These are phyloP conservation scores for Chaetogeoica ovagalla DNA, from an alignment of 2,888 invertebrate species.

Conservation along the genomic window DNA sequence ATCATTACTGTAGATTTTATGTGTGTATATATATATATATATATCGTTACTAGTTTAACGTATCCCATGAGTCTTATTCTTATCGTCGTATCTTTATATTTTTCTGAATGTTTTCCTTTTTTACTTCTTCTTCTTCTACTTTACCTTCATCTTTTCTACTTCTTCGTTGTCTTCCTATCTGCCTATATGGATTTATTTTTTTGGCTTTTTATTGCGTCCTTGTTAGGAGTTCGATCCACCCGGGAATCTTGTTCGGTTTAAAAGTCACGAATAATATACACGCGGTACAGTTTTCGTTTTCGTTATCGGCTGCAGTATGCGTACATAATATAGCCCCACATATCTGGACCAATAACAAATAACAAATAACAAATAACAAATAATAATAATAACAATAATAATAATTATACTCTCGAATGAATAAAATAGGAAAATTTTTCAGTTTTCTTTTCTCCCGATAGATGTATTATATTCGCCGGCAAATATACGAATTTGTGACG, in stretches of 20 bases:
- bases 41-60: conserved; percentile 13
- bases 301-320: conserved; percentile 31
- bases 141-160: neutral
- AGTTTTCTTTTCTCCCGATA: conserved; percentile 1
- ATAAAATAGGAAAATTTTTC: conserved; percentile 46
- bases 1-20: conserved; percentile 1
- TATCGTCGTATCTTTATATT: conserved; percentile 51
- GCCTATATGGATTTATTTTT: conserved; percentile 49
- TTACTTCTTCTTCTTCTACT: conserved; percentile 12
- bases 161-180: neutral
- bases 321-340: neutral
- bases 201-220: conserved; percentile 46
- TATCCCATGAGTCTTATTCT: conserved; percentile 33
- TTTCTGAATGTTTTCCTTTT: conserved; percentile 18
- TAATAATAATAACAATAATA: too few relatives aligned
- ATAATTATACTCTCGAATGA: conserved; percentile 29
- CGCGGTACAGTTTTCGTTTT: conserved; percentile 39
- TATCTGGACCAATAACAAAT: conserved; percentile 33
- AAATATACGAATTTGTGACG: conserved; percentile 1
- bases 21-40: neutral
- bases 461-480: neutral
- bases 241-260: conserved; percentile 46
- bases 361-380: too few relatives aligned
- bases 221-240: conserved; percentile 47
- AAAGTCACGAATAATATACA: conserved; percentile 49